phyloP scores from a whole-genome alignment of 2,113 vertebrate genomes.

The Bos indicus region DNA sequence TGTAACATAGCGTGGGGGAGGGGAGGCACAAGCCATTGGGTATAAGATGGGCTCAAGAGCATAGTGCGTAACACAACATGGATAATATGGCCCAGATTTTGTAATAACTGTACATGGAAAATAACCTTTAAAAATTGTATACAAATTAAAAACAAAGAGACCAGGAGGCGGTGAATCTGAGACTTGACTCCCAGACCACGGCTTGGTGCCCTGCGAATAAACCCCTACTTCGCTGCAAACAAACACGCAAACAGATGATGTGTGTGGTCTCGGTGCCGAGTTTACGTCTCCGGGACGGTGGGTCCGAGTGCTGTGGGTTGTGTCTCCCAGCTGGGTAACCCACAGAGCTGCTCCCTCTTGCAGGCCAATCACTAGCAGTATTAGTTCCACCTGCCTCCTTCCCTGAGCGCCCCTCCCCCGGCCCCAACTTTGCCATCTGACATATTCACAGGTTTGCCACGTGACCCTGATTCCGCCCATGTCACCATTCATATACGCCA shows the following conservation, averaged over 20 bases:
- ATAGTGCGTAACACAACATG: neutral
- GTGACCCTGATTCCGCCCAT: too few relatives aligned
- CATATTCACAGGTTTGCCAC: rapidly evolving
- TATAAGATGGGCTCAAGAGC: neutral
- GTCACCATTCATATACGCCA: rapidly evolving
- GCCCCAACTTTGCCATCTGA: too few relatives aligned
- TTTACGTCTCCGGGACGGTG: neutral
- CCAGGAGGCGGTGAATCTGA: rapidly evolving
- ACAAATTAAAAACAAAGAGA: neutral
- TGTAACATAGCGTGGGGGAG: rapidly evolving
- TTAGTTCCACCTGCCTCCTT: neutral
- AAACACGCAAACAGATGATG: neutral
- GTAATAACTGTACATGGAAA: neutral
- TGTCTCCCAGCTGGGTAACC: neutral
- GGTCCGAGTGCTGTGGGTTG: neutral
- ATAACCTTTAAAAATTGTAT: neutral
- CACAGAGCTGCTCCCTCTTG: neutral
- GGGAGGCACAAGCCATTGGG: neutral
- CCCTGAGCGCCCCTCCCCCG: neutral
- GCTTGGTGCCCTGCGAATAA: neutral
- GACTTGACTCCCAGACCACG: neutral
- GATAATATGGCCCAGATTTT: neutral
- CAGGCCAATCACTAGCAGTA: neutral
- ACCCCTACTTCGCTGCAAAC: neutral
- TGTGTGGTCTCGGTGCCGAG: neutral